Percentiles rank a stretch among this genome's conserved stretches.
Evolutionary conservation across 1,140 invertebrate genomes (phyloP).

Genomic region (Drosophila santomea): DNA sequence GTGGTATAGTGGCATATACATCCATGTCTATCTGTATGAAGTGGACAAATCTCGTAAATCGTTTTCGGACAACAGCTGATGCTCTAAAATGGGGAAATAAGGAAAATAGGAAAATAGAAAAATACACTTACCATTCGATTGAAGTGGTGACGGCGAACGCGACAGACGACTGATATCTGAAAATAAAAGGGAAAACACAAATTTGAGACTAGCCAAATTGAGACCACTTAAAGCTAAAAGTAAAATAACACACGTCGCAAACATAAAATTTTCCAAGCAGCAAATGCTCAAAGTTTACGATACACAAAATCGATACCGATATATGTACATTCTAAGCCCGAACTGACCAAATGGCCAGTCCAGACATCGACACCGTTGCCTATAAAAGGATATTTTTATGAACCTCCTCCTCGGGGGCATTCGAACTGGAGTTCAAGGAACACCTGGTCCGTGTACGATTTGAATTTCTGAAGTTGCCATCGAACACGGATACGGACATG

Average conservation of each 20-base stretch:
- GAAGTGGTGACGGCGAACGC: slow-evolving; percentile 80
- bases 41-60: slow-evolving; percentile 83
- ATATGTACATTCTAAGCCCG: slow-evolving; percentile 63
- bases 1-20: not conserved
- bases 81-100: slow-evolving; percentile 20
- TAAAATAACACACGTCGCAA: slow-evolving; percentile 52
- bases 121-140: slow-evolving; percentile 81
- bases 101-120: not conserved
- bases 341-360: slow-evolving; percentile 57
- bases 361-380: slow-evolving; percentile 65
- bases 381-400: slow-evolving; percentile 82
- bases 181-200: slow-evolving; percentile 27
- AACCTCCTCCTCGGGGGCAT: slow-evolving; percentile 26
- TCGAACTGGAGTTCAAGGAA: slow-evolving; percentile 25
- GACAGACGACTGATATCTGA: slow-evolving; percentile 84
- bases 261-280: slow-evolving; percentile 45
- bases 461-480: slow-evolving; percentile 49
- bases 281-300: slow-evolving; percentile 43
- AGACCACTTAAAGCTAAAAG: slow-evolving; percentile 45
- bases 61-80: slow-evolving; percentile 78
- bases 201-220: slow-evolving; percentile 37
- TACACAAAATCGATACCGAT: slow-evolving; percentile 65
- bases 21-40: slow-evolving; percentile 15
- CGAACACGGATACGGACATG: not conserved
- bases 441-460: slow-evolving; percentile 65